A percentile compares a stretch with the other conserved stretches of the same genome.
Conservation (phyloP, 2,113 vertebrate species). For the Colinus virginianus region DNA sequence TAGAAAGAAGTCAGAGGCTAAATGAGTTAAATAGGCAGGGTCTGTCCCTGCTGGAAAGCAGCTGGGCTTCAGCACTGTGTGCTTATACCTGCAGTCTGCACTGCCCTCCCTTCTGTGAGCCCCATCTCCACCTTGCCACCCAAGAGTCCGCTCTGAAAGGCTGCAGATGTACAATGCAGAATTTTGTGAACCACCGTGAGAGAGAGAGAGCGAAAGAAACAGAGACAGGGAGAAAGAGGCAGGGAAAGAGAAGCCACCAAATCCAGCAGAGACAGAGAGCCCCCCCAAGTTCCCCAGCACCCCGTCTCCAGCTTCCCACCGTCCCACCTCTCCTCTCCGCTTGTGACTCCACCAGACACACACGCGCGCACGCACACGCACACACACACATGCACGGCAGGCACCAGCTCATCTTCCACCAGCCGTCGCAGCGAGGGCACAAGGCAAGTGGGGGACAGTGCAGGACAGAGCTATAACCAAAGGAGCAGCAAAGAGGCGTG, state of each 20-base stretch:
- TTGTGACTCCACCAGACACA: slow-evolving; percentile 35
- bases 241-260: slow-evolving; percentile 44
- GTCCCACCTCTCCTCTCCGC: slow-evolving; percentile 29
- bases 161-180: slow-evolving; percentile 53
- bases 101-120: slow-evolving; percentile 3
- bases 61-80: background rate
- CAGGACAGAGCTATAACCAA: background rate
- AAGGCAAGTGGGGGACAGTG: slow-evolving; percentile 25
- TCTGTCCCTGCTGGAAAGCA: slow-evolving; percentile 39
- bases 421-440: slow-evolving; percentile 8
- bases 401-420: slow-evolving; percentile 31
- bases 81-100: background rate
- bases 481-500: background rate
- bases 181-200: slow-evolving; percentile 57
- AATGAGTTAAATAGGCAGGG: background rate
- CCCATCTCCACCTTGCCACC: background rate
- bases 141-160: background rate
- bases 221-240: background rate
- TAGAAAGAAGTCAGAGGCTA: slow-evolving; percentile 3
- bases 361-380: background rate
- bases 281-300: background rate
- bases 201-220: slow-evolving; percentile 9
- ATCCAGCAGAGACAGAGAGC: slow-evolving; percentile 9
- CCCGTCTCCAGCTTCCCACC: background rate
- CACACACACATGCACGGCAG: slow-evolving; percentile 32